phyloP scores from a whole-genome alignment of 2,888 invertebrate genomes.

The Xestia rhomboidea region DNA sequence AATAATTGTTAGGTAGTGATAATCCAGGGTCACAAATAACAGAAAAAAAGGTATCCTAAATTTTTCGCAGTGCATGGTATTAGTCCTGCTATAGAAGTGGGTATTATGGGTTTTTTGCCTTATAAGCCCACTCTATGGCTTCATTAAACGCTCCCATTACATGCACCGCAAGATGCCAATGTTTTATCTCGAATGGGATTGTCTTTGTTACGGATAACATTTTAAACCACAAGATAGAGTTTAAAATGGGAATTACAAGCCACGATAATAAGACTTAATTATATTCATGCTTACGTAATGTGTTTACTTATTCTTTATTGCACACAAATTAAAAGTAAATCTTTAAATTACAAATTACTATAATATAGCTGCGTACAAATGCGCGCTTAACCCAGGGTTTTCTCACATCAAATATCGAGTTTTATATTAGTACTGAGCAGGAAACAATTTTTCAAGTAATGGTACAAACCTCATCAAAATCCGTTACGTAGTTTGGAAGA shows the following conservation, averaged over 20 bases:
- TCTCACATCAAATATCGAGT: not conserved
- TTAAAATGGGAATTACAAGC: not conserved
- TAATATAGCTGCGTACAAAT: too few species aligned
- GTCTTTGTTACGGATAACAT: not conserved
- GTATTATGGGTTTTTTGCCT: not conserved
- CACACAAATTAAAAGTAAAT: too few species aligned
- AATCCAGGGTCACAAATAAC: not conserved
- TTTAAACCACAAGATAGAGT: not conserved
- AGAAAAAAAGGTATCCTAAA: not conserved
- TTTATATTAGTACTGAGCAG: not conserved
- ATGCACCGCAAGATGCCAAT: not conserved
- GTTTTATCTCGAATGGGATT: conserved; percentile 2
- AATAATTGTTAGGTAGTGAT: not conserved
- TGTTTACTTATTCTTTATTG: not conserved
- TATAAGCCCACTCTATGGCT: not conserved
- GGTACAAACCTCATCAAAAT: not conserved
- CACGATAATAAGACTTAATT: not conserved
- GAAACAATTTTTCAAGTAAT: not conserved
- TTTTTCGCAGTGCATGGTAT: conserved; percentile 27
- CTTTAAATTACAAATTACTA: too few species aligned
- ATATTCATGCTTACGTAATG: not conserved
- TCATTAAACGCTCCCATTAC: not conserved
- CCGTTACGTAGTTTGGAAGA: not conserved
- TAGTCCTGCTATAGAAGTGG: not conserved
- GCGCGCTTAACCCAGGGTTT: too few species aligned